Evolutionary conservation across 2,797 vertebrate genomes (phyloP).

Genomic region (Bovichtus variegatus): DNA sequence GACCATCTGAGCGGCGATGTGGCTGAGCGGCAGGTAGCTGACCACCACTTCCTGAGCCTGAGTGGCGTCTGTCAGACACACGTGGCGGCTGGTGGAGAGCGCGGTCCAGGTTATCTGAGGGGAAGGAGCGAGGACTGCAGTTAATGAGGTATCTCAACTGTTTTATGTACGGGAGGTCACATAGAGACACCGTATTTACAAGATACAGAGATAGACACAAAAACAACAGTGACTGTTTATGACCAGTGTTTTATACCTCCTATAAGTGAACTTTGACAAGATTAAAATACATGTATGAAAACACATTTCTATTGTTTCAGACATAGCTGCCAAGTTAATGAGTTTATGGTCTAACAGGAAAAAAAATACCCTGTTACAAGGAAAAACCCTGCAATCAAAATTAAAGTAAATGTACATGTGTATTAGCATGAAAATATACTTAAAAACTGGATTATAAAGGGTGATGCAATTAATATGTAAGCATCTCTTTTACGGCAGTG

Average conservation of each 20-base stretch:
- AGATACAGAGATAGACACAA: neutral
- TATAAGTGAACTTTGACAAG: neutral
- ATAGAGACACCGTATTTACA: neutral
- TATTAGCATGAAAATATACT: neutral
- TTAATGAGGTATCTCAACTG: neutral
- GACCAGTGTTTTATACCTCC: neutral
- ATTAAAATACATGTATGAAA: neutral
- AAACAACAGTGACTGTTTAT: neutral
- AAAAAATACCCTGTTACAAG: neutral
- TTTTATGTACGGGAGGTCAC: slow-evolving; percentile 1
- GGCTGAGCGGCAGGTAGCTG: slow-evolving; percentile 97
- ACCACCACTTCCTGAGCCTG: slow-evolving; percentile 87
- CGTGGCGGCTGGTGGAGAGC: slow-evolving; percentile 38
- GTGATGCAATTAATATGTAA: neutral
- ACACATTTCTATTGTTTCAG: neutral
- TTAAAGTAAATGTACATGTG: neutral
- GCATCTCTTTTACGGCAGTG: neutral
- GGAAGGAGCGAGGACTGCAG: neutral
- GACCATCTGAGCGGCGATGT: slow-evolving; percentile 93
- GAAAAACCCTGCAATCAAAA: neutral
- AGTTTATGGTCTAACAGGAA: neutral
- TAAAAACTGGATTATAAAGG: neutral
- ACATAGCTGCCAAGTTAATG: neutral
- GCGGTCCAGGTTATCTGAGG: slow-evolving; percentile 93
- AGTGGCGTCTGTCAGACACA: slow-evolving; percentile 57